Conservation (phyloP, 2,113 vertebrate species). For the Hemibagrus wyckioides region DNA sequence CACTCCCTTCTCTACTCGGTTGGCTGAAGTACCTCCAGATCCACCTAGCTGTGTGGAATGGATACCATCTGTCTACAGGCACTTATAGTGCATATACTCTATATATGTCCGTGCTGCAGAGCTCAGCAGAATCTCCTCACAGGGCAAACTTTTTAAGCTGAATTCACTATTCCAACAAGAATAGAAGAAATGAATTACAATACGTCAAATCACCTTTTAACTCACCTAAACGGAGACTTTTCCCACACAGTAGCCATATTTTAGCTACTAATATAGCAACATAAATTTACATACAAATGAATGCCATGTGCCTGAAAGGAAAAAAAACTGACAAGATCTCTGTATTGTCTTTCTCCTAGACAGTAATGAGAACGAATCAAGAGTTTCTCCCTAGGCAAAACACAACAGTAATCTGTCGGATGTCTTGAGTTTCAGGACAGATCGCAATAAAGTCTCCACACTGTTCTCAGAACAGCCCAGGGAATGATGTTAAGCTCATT, state of each 20-base stretch:
- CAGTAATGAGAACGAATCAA: neutral
- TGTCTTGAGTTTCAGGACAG: neutral
- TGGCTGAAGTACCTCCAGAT: neutral
- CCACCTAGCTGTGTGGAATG: slow-evolving; percentile 10
- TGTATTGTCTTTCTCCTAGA: neutral
- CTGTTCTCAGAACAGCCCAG: neutral
- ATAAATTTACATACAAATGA: neutral
- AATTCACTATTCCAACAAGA: neutral
- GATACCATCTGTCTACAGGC: slow-evolving; percentile 27
- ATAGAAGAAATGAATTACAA: neutral
- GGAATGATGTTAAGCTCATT: neutral
- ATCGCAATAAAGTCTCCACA: no score
- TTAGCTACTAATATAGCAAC: neutral
- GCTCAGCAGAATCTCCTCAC: neutral
- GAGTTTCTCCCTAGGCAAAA: neutral
- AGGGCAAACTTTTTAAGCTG: neutral
- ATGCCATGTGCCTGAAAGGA: neutral
- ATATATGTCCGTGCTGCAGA: neutral
- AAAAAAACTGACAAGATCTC: neutral
- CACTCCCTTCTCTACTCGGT: neutral
- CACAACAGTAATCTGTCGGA: neutral
- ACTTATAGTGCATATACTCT: neutral
- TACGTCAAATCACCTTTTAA: neutral
- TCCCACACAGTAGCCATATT: neutral
- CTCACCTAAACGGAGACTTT: neutral